Evolutionary conservation across 2,888 invertebrate genomes (phyloP), one percentile per base, ranked within the genome.

Genomic region (Cerastoderma edule): DNA sequence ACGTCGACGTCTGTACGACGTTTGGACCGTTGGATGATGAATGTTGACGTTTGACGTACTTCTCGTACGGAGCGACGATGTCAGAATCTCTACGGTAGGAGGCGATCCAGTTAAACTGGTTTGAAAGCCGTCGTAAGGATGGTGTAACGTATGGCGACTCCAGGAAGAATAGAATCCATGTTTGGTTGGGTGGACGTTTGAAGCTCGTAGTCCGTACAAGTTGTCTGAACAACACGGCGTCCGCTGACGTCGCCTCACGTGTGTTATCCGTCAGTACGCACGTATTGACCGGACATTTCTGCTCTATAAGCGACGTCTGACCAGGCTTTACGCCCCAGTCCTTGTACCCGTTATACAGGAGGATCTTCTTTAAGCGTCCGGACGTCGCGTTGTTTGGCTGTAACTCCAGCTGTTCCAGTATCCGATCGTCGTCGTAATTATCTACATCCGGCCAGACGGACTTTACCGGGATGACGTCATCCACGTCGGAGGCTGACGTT

Each of bases 41-140:
- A 16, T 75, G 72, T 92, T 98, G 96, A 90, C 96, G 96, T 92
- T 97, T 97, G 65, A 96, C 96, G 96, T 97, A 99, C 86, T 96
- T 93, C 92, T 98, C 98, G 92, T 99, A 99, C 0, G 99, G 99
- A 0, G 99, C 96, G 19, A 99, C 98, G 82, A 99, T 95, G 91
- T 98, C 98, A 24, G 98, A 98, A 92, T 98, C 98, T 69, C 95
- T 95, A 78, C 99, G 94, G 92, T 98, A 99, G 0, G 98, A 98
- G 0, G 98, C 97, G 16, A 98, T 99, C 98, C 98, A 98, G 94
- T 99, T 99, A 93, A 99, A 96, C 6, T 96, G 95, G 89, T 96
- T 95, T 19, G 95, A 95, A 83, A 96, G 95, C 85, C 96, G 95
- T 66, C 96, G 94, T 67, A 94, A 92, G 72, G 95, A 96, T 85